phyloP scores from a whole-genome alignment of 1,140 invertebrate species.

The Danaus melanippus region DNA sequence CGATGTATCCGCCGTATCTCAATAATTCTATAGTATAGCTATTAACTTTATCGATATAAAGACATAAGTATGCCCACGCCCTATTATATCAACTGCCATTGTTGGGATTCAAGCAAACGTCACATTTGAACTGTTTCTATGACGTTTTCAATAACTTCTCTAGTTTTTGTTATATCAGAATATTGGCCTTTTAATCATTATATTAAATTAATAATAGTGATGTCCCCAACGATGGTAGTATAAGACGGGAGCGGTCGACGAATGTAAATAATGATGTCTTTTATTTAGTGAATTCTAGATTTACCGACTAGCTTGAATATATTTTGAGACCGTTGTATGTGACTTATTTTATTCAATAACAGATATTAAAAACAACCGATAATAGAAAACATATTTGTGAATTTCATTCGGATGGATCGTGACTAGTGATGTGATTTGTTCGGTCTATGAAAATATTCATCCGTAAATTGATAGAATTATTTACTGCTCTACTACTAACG shows the following conservation, averaged over 20 bases:
- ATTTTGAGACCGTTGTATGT: constrained; percentile 49
- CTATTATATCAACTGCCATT: constrained; percentile 14
- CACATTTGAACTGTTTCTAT: not conserved
- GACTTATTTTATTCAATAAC: not conserved
- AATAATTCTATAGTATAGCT: constrained; percentile 55
- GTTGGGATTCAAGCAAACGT: not conserved
- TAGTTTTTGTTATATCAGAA: not conserved
- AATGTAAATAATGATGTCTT: constrained; percentile 58
- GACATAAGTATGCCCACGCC: constrained; percentile 20
- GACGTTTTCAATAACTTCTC: not conserved
- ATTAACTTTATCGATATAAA: constrained; percentile 22
- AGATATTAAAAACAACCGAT: too few species aligned
- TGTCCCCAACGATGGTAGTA: constrained; percentile 13
- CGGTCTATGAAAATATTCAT: too few species aligned
- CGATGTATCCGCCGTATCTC: constrained; percentile 65
- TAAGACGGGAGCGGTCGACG: constrained; percentile 17
- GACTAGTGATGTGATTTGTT: too few species aligned
- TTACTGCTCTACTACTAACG: too few species aligned
- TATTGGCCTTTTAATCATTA: not conserved
- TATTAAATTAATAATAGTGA: not conserved
- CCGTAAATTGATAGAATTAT: too few species aligned
- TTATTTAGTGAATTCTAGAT: constrained; percentile 59
- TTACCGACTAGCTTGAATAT: constrained; percentile 55
- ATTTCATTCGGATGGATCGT: too few species aligned
- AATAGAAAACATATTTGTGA: too few species aligned